These are phyloP conservation scores for Pheosia gnoma DNA, from an alignment of 2,888 invertebrate genomes.

Conservation along the genomic window DNA sequence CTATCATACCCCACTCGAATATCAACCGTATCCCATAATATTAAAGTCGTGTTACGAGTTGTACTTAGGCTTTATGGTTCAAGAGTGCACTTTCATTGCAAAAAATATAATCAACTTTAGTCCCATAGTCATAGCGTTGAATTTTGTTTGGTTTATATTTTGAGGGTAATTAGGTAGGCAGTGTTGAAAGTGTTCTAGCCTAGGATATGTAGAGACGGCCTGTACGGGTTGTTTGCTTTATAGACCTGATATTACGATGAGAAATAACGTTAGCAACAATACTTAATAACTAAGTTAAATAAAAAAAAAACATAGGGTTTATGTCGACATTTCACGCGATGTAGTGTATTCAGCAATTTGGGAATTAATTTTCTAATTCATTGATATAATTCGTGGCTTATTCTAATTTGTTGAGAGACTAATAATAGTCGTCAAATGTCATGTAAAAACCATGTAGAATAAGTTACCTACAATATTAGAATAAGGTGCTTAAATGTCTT, in stretches of 20 bases:
- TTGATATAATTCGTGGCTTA: no score
- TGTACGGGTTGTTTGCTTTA: background rate
- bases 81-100: background rate
- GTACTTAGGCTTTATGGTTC: constrained; percentile 6
- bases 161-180: background rate
- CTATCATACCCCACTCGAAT: constrained; percentile 3
- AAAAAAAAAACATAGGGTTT: no score
- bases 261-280: background rate
- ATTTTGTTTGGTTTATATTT: constrained; percentile 6
- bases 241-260: background rate
- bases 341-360: no score
- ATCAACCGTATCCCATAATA: background rate
- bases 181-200: constrained; percentile 21
- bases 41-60: constrained; percentile 6
- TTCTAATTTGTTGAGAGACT: no score
- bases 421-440: no score
- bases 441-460: no score
- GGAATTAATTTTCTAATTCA: no score
- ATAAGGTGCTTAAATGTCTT: no score
- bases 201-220: constrained; percentile 16
- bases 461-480: no score
- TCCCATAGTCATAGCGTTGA: background rate
- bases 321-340: background rate
- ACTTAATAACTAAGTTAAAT: no score
- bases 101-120: constrained; percentile 9